Conservation (phyloP, 2,797 vertebrate species). For the Rhincodon typus region DNA sequence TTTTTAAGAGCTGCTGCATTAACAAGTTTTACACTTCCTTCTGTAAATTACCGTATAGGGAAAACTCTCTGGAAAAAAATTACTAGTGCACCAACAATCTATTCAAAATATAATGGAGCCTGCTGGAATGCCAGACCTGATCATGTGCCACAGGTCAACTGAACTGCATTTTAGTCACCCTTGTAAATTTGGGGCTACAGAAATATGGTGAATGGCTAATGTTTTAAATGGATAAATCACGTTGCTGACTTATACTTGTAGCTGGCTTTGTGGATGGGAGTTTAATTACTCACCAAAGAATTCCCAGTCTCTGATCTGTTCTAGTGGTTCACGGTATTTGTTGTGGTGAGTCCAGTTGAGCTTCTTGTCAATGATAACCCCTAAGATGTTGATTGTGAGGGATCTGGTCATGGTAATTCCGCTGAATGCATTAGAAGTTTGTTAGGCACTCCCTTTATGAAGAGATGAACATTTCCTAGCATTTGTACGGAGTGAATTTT, state of each 20-base stretch:
- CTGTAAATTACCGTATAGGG: not conserved
- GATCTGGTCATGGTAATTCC: not conserved
- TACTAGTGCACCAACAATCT: not conserved
- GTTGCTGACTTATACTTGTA: not conserved
- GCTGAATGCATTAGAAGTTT: not conserved
- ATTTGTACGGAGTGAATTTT: not conserved
- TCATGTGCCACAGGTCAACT: not conserved
- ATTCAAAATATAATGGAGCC: not conserved
- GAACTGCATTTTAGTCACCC: not conserved
- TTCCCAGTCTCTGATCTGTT: not conserved
- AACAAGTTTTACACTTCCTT: not conserved
- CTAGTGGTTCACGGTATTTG: too few relatives aligned
- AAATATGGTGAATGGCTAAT: not conserved
- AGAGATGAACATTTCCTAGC: not conserved
- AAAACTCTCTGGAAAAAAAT: not conserved
- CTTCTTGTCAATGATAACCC: not conserved
- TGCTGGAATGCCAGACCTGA: not conserved
- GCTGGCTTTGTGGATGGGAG: not conserved
- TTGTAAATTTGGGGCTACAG: not conserved
- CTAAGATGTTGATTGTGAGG: not conserved
- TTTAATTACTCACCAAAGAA: not conserved
- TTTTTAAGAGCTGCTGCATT: not conserved
- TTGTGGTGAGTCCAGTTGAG: not conserved
- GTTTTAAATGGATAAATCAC: not conserved
- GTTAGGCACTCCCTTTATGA: not conserved